These are phyloP conservation scores for Galeopterus variegatus DNA, from an alignment of 2,113 vertebrate species.

Conservation along the genomic window DNA sequence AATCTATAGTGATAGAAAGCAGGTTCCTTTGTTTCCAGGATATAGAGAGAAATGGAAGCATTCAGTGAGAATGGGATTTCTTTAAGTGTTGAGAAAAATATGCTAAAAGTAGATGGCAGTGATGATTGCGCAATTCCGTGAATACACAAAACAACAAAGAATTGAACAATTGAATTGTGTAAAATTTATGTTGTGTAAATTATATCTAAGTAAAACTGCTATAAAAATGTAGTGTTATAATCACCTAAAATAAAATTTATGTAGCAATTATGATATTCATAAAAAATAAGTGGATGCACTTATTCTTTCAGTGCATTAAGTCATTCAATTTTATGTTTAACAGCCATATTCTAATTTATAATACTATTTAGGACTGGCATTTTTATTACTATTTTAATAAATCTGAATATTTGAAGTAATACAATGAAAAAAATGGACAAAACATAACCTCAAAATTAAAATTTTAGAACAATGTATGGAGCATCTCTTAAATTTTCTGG, in stretches of 20 bases:
- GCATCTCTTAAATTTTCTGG: not conserved
- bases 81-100: conserved; percentile 22
- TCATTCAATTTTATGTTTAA: conserved; percentile 31
- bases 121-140: not conserved
- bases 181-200: conserved; percentile 9
- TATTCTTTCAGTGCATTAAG: not conserved
- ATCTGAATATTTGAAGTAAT: not conserved
- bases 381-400: conserved; percentile 32
- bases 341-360: not conserved
- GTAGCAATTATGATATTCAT: not conserved
- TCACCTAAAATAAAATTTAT: not conserved
- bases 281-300: not conserved
- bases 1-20: not conserved
- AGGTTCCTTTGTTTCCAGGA: not conserved
- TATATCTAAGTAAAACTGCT: not conserved
- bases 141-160: not conserved
- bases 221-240: not conserved
- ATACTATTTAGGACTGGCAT: not conserved
- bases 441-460: not conserved
- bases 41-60: not conserved
- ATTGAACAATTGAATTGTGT: not conserved
- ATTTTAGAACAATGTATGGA: not conserved
- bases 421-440: not conserved
- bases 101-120: not conserved
- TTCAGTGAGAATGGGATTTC: not conserved